Evolutionary conservation across 1,140 invertebrate species (phyloP).

Genomic region (Vollenhovia emeryi): DNA sequence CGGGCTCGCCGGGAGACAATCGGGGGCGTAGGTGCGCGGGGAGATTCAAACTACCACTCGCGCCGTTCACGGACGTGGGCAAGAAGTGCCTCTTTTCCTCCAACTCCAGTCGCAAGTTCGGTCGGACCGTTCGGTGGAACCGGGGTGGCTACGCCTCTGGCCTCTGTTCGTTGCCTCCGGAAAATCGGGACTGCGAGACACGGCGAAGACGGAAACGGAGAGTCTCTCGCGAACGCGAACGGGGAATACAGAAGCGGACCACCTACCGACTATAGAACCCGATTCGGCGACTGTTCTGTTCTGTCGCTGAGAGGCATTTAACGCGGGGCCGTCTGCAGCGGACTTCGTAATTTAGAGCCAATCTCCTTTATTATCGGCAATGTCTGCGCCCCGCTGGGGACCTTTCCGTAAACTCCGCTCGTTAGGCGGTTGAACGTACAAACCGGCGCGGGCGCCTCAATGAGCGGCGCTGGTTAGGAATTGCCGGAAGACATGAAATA

Average conservation of each 20-base stretch:
- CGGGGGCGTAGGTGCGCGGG: no score
- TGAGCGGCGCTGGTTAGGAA: background rate
- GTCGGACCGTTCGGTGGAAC: slow-evolving; percentile 10
- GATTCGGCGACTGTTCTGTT: slow-evolving; percentile 74
- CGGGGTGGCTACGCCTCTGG: background rate
- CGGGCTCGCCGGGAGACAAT: slow-evolving; percentile 1
- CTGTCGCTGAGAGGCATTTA: slow-evolving; percentile 78
- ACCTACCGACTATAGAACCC: slow-evolving; percentile 69
- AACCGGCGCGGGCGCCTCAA: slow-evolving; percentile 10
- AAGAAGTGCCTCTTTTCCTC: slow-evolving; percentile 7
- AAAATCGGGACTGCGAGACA: slow-evolving; percentile 20
- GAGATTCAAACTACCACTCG: background rate
- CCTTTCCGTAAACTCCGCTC: slow-evolving; percentile 66
- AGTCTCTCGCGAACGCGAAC: slow-evolving; percentile 54
- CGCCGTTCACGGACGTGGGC: slow-evolving; percentile 4
- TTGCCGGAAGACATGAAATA: slow-evolving; percentile 3
- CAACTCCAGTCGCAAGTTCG: background rate
- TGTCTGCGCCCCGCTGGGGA: slow-evolving; percentile 65
- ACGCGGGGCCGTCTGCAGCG: slow-evolving; percentile 74
- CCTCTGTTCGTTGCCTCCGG: slow-evolving; percentile 4
- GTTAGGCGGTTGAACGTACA: slow-evolving; percentile 33
- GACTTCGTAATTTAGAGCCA: slow-evolving; percentile 81
- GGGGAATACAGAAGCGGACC: slow-evolving; percentile 67
- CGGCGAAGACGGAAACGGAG: slow-evolving; percentile 7
- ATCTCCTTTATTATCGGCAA: slow-evolving; percentile 80